Percentiles rank a stretch among this genome's conserved stretches.
phyloP scores from a whole-genome alignment of 2,888 invertebrate species.

The Drosophila nigricruria region DNA sequence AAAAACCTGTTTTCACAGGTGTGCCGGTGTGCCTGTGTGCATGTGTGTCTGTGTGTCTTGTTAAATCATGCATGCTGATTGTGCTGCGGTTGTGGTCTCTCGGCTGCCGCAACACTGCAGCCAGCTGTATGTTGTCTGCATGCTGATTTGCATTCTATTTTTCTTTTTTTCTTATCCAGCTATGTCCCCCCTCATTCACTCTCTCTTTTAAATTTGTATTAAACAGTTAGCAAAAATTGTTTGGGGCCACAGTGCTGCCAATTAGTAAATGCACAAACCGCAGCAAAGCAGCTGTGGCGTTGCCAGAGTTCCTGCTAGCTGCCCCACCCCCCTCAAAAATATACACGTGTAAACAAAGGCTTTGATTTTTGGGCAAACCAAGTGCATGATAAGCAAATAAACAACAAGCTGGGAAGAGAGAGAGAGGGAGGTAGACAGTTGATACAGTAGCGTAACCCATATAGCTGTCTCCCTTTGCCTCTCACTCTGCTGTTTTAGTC shows the following conservation, averaged over 20 bases:
- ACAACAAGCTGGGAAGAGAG: constrained; percentile 3
- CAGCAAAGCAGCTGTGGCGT: constrained; percentile 11
- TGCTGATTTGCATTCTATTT: constrained; percentile 47
- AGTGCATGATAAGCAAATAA: constrained; percentile 63
- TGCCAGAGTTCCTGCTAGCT: constrained; percentile 24
- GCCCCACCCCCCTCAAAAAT: constrained; percentile 15
- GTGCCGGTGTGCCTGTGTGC: constrained; percentile 12
- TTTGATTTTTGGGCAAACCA: constrained; percentile 71
- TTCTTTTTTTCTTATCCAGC: not conserved
- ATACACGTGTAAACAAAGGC: constrained; percentile 34
- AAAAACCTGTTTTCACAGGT: constrained; percentile 19
- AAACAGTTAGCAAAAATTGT: constrained; percentile 28
- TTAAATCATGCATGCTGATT: constrained; percentile 81
- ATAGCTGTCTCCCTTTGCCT: constrained; percentile 11
- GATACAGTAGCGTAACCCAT: constrained; percentile 50
- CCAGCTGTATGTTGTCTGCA: constrained; percentile 15
- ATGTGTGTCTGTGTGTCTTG: constrained; percentile 49
- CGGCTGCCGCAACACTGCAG: constrained; percentile 45
- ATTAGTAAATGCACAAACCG: constrained; percentile 37
- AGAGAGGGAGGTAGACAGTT: constrained; percentile 20
- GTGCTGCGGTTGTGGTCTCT: constrained; percentile 75
- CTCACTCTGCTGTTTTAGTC: constrained; percentile 31
- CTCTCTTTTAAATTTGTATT: constrained; percentile 11
- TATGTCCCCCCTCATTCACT: not conserved
- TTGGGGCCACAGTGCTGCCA: constrained; percentile 24